Percentiles rank a stretch among this genome's conserved stretches.
These are phyloP conservation scores for Drosophila auraria DNA, from an alignment of 1,140 invertebrate genomes.

Conservation along the genomic window DNA sequence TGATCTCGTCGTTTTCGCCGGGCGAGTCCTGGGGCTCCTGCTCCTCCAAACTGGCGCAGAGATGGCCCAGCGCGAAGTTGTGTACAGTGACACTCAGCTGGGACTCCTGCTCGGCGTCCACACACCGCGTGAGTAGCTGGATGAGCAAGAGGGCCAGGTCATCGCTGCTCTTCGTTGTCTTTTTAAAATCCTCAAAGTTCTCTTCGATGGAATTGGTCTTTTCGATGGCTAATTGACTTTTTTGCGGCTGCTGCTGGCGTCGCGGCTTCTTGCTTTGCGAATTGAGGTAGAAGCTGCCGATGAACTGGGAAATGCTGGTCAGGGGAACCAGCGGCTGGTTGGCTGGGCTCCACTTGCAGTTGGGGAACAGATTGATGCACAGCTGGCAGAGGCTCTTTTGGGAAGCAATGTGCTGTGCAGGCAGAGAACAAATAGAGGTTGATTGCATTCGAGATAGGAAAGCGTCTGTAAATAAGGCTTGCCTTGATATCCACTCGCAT, in stretches of 20 bases:
- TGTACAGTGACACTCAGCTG: constrained; percentile 71
- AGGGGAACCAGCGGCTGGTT: constrained; percentile 37
- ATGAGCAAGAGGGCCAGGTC: constrained; percentile 75
- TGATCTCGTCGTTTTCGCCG: constrained; percentile 58
- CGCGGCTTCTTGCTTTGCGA: constrained; percentile 57
- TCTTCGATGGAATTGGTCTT: constrained; percentile 17
- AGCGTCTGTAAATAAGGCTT: not conserved
- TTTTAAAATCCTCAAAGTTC: constrained; percentile 54
- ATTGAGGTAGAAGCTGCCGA: constrained; percentile 63
- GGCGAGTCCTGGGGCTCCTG: not conserved
- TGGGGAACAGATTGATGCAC: constrained; percentile 81
- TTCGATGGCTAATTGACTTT: constrained; percentile 37
- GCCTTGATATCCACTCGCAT: constrained; percentile 76
- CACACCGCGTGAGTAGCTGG: constrained; percentile 67
- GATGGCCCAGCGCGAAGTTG: constrained; percentile 74
- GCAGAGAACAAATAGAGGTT: not conserved
- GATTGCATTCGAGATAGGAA: too few relatives aligned
- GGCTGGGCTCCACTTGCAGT: constrained; percentile 71
- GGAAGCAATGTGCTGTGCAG: constrained; percentile 73
- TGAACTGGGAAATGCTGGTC: constrained; percentile 62
- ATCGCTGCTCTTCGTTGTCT: constrained; percentile 64
- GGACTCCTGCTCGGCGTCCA: constrained; percentile 63
- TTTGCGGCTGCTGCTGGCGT: constrained; percentile 25
- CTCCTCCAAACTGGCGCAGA: constrained; percentile 46
- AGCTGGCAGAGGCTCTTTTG: constrained; percentile 79